Base-by-base conservation (phyloP, 2,113 vertebrate genomes). In the Poicephalus meyeri region DNA sequence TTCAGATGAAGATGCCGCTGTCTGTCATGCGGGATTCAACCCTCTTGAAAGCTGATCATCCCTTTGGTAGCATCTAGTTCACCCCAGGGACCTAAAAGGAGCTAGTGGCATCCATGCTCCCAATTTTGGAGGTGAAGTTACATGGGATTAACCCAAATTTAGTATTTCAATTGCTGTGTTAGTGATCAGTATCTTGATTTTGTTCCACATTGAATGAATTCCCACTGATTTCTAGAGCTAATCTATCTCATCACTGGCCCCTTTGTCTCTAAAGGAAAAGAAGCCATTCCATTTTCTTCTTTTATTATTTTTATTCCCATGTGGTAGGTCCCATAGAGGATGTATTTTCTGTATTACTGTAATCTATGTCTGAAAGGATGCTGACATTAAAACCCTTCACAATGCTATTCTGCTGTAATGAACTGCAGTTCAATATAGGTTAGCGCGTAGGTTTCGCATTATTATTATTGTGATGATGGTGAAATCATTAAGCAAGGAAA, bases 361-460 rank as follows among this genome's bases (percentile, higher is more conserved):
- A 88, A 91, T 64, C 56, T 81, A 44, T 6, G 3, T 90, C 61
- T 92, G 88, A 90, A 83, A 73, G 68, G 60, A 90, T 60, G 76
- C 60, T 81, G 65, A 68, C 56, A 87, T 91, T 82, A 72, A 89
- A 89, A 23, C 56, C n/a, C 46, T 91, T 91, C 35, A 11, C 61
- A 44, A 58, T 46, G 33, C 63, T 90, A 44, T 47, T 86, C 50
- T 65, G 69, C 47, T 31, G 41, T 46, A 94, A 86, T 56, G 88
- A 94, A 86, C 83, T 47, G 24, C 72, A 81, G 79, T 82, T 96
- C 90, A 91, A 13, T 86, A 47, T 29, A 90, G 72, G 64, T 88
- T 88, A 74, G 50, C 60, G 50, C 83, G 64, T 52, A 80, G 71
- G 55, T 90, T 94, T 84, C 56, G 56, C 1, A 0, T 76, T 73